phyloP scores from a whole-genome alignment of 2,797 vertebrate genomes.

The Sebastes taczanowskii region DNA sequence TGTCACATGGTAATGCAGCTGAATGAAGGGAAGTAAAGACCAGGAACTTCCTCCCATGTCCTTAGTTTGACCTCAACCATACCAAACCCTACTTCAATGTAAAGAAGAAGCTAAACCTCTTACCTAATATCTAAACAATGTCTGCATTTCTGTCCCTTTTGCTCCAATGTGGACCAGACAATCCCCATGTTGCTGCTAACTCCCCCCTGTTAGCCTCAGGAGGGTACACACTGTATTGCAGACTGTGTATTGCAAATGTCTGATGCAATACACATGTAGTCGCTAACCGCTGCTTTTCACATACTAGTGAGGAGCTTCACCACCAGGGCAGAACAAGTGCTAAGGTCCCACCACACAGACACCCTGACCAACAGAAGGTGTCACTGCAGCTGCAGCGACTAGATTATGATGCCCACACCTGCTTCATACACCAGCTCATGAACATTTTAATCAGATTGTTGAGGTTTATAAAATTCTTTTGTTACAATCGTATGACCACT shows the following conservation, averaged over 20 bases:
- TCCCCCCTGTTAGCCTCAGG: neutral
- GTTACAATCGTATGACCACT: neutral
- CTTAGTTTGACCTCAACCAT: neutral
- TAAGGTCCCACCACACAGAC: neutral
- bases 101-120: neutral
- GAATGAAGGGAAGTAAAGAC: neutral
- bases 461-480: neutral
- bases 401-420: neutral
- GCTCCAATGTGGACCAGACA: neutral
- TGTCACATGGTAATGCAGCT: neutral
- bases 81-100: neutral
- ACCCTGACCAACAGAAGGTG: neutral
- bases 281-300: neutral
- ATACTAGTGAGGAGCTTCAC: neutral
- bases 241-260: neutral
- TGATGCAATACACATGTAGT: constrained; percentile 1
- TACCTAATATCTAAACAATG: neutral
- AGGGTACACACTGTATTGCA: neutral
- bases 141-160: neutral
- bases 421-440: neutral
- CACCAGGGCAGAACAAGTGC: neutral
- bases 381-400: neutral
- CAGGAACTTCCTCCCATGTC: neutral
- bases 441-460: neutral
- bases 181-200: neutral